Conservation (phyloP, 35 echinoderm and acorn worm genomes). For the Lytechinus variegatus region DNA sequence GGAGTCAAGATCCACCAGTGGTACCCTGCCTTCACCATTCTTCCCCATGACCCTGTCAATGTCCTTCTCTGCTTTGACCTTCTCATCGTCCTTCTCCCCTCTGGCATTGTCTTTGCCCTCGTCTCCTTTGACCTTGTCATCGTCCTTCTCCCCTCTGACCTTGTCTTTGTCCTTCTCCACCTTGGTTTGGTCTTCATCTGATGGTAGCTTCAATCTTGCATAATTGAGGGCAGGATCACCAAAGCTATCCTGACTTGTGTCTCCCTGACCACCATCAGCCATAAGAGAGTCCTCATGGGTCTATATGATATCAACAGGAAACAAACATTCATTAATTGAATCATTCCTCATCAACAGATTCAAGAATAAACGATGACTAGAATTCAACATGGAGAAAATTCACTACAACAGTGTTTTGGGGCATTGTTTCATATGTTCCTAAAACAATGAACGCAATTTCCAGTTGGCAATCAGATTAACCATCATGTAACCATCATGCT, state of each 20-base stretch:
- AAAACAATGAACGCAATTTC: no score
- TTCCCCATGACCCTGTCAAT: no score
- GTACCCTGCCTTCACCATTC: neutral
- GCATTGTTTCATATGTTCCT: no score
- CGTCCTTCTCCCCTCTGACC: neutral
- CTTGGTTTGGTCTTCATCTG: slow-evolving; percentile 55
- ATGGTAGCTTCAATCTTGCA: slow-evolving; percentile 50
- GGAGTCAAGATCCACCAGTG: no score
- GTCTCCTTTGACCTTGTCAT: neutral
- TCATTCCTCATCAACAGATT: no score
- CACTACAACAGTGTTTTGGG: no score
- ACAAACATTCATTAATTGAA: neutral
- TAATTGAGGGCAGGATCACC: slow-evolving; percentile 64
- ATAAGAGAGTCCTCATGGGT: neutral
- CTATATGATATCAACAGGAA: neutral
- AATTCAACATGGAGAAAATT: no score
- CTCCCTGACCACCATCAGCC: neutral
- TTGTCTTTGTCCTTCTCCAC: neutral
- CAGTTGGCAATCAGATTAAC: no score
- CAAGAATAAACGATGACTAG: no score
- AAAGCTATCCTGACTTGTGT: slow-evolving; percentile 39
- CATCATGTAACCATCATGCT: no score
- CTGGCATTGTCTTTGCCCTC: neutral
- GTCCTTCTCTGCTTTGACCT: neutral
- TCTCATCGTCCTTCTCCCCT: neutral